Evolutionary conservation across 2,888 invertebrate genomes (phyloP).

Genomic region (Muschampia plurimacula): DNA sequence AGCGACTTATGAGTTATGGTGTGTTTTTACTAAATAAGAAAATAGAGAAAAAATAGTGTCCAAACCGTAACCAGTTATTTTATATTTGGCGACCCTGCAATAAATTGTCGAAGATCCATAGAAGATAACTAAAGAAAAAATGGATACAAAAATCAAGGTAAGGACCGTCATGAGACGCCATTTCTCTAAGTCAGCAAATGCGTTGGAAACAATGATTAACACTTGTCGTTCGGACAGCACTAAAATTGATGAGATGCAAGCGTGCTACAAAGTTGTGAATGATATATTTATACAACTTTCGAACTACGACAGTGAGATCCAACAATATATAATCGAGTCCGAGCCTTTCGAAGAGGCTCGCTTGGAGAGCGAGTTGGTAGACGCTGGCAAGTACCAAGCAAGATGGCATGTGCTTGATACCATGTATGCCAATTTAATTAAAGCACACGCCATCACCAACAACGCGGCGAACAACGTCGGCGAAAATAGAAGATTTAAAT

Average conservation of each 20-base stretch:
- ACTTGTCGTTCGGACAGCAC: too few relatives aligned
- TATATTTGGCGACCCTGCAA: not conserved
- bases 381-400: not conserved
- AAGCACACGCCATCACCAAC: not conserved
- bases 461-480: not conserved
- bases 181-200: not conserved
- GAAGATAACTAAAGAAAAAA: not conserved
- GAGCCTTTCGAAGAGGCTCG: not conserved
- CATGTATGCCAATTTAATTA: not conserved
- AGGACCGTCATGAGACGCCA: not conserved
- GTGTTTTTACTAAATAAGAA: too few relatives aligned
- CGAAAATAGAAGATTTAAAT: not conserved
- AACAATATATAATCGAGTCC: not conserved
- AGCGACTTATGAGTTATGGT: too few relatives aligned
- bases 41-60: too few relatives aligned
- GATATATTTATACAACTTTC: not conserved
- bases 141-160: not conserved
- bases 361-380: not conserved
- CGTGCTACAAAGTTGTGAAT: not conserved
- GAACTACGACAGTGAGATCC: not conserved
- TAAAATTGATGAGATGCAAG: not conserved
- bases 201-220: too few relatives aligned
- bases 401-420: not conserved
- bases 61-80: too few relatives aligned
- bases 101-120: not conserved